These are phyloP conservation scores for Conger conger DNA, from an alignment of 2,113 vertebrate genomes.

Conservation along the genomic window DNA sequence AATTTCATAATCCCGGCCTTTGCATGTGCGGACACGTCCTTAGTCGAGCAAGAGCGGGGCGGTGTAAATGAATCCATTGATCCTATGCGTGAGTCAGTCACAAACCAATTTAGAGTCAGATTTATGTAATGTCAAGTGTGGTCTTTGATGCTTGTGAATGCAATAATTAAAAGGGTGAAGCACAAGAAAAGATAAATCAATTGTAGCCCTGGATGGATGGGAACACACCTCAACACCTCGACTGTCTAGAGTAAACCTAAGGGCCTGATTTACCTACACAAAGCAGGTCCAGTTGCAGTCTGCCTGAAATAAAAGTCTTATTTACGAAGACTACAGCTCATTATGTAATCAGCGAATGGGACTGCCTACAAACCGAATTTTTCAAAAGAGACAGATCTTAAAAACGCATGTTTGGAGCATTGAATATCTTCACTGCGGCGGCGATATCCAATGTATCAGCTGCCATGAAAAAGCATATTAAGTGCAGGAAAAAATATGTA, in stretches of 20 bases:
- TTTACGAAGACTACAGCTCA: no score
- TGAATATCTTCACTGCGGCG: no score
- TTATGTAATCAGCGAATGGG: no score
- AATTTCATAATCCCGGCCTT: conserved; percentile 72
- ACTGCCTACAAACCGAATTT: no score
- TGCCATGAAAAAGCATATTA: no score
- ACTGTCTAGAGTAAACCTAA: not conserved
- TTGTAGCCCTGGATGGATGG: conserved; percentile 20
- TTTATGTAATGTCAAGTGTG: conserved; percentile 67
- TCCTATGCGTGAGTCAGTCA: conserved; percentile 64
- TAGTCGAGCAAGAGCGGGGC: conserved; percentile 65
- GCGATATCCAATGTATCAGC: no score
- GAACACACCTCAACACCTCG: not conserved
- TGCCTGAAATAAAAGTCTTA: no score
- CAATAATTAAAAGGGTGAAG: conserved; percentile 63
- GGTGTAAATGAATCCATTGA: conserved; percentile 83
- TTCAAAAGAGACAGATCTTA: no score
- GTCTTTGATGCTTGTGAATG: conserved; percentile 50
- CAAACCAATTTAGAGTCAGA: conserved; percentile 66
- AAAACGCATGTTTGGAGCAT: no score
- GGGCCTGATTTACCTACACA: no score
- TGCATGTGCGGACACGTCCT: conserved; percentile 79
- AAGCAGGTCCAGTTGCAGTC: no score
- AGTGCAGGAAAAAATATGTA: no score
- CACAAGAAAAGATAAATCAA: conserved; percentile 45